phyloP scores from a whole-genome alignment of 2,113 vertebrate genomes.

The Rhea pennata region DNA sequence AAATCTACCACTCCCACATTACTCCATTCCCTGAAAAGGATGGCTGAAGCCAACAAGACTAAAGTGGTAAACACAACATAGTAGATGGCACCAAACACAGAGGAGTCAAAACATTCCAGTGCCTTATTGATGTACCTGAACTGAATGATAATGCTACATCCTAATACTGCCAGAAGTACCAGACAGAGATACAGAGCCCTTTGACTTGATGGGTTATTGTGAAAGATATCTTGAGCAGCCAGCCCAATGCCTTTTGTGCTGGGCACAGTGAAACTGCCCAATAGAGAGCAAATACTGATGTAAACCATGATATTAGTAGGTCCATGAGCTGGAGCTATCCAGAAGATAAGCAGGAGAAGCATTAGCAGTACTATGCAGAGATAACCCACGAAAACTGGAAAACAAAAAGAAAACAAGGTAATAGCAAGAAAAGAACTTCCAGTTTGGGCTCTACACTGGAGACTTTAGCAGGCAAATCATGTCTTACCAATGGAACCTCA shows the following conservation, averaged over 20 bases:
- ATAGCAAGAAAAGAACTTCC: not conserved
- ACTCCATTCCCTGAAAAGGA: conserved; percentile 95
- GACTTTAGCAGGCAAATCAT: not conserved
- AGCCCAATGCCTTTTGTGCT: conserved; percentile 96
- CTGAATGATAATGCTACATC: conserved; percentile 91
- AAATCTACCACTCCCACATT: conserved; percentile 84
- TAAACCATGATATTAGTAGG: conserved; percentile 95
- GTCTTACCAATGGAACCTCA: not conserved
- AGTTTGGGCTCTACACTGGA: not conserved
- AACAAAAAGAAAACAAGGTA: conserved; percentile 57
- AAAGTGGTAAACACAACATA: conserved; percentile 92
- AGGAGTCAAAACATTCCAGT: conserved; percentile 90
- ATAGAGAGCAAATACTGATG: conserved; percentile 92
- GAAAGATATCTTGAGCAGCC: conserved; percentile 86
- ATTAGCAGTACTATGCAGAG: conserved; percentile 86
- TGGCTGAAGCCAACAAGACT: conserved; percentile 89
- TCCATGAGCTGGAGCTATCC: conserved; percentile 89
- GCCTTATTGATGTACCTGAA: conserved; percentile 97
- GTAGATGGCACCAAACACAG: conserved; percentile 93
- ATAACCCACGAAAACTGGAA: conserved; percentile 90
- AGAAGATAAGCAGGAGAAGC: conserved; percentile 88
- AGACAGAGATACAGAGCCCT: conserved; percentile 86
- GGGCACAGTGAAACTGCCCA: conserved; percentile 96
- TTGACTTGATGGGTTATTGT: conserved; percentile 77
- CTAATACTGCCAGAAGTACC: conserved; percentile 85